Evolutionary conservation across 2,888 invertebrate genomes (phyloP).

Genomic region (Plutella xylostella): DNA sequence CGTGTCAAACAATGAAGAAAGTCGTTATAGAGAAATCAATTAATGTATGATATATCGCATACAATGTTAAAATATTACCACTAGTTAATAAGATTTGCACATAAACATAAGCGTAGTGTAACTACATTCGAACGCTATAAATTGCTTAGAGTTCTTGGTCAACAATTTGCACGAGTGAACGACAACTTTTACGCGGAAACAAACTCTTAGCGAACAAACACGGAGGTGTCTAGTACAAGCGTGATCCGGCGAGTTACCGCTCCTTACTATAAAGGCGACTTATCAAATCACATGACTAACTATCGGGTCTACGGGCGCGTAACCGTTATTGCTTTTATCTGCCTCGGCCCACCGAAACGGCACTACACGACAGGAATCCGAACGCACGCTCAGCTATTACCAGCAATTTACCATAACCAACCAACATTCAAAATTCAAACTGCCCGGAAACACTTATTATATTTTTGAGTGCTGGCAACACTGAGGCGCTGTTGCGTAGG

Average conservation of each 20-base stretch:
- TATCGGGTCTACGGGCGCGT: conserved; percentile 14
- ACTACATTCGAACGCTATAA: conserved; percentile 43
- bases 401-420: too few species aligned
- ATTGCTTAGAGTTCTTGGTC: conserved; percentile 38
- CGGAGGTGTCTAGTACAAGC: conserved; percentile 37
- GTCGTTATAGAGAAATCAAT: not conserved
- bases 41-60: conserved; percentile 38
- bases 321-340: too few species aligned
- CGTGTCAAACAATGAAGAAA: conserved; percentile 44
- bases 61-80: conserved; percentile 29
- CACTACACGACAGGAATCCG: not conserved
- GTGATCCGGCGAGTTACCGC: conserved; percentile 31
- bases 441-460: too few species aligned
- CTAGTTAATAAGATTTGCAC: conserved; percentile 42
- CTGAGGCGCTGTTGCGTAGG: conserved; percentile 11
- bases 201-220: conserved; percentile 28
- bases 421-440: too few species aligned
- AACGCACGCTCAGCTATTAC: not conserved
- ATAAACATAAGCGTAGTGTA: conserved; percentile 48
- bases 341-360: not conserved
- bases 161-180: conserved; percentile 43
- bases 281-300: conserved; percentile 24
- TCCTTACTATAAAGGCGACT: conserved; percentile 29
- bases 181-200: conserved; percentile 32
- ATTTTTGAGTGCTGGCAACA: conserved; percentile 3